A percentile compares a stretch with the other conserved stretches of the same genome.
Conservation (phyloP, 2,888 invertebrate species). For the Gari tellinella region DNA sequence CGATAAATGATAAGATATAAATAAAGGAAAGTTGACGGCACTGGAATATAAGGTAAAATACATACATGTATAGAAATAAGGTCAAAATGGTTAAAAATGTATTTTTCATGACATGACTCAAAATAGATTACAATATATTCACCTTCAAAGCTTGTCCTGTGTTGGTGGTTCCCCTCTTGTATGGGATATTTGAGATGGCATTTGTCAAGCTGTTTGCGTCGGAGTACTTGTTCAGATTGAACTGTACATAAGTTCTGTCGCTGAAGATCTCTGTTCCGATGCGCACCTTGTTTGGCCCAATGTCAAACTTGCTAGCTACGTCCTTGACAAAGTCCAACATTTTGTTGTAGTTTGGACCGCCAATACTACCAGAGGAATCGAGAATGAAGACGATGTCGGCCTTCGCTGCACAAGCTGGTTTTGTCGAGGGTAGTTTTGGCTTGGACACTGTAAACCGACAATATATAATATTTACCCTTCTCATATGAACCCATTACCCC, state of each 20-base stretch:
- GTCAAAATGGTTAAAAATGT: no score
- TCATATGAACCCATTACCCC: no score
- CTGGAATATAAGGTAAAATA: no score
- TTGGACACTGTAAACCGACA: slow-evolving; percentile 45
- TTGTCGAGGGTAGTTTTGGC: slow-evolving; percentile 32
- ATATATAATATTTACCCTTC: no score
- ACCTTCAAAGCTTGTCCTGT: slow-evolving; percentile 74
- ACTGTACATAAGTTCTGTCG: slow-evolving; percentile 72
- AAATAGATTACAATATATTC: no score
- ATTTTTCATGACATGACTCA: no score
- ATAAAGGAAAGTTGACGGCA: no score
- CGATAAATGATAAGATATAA: no score
- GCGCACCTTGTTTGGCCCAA: slow-evolving; percentile 71
- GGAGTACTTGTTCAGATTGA: slow-evolving; percentile 74
- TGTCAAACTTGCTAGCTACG: slow-evolving; percentile 70
- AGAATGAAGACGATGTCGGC: slow-evolving; percentile 79
- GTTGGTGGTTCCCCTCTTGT: slow-evolving; percentile 77
- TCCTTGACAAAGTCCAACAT: slow-evolving; percentile 75
- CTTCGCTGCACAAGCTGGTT: slow-evolving; percentile 66
- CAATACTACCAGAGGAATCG: slow-evolving; percentile 79
- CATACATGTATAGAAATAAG: no score
- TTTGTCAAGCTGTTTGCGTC: slow-evolving; percentile 62
- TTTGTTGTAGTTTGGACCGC: slow-evolving; percentile 71
- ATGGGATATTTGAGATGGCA: slow-evolving; percentile 74
- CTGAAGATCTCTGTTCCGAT: slow-evolving; percentile 73